Percentiles rank a stretch among this genome's conserved stretches.
Conservation (phyloP, 2,797 vertebrate species). For the Pangasius krempfi region DNA sequence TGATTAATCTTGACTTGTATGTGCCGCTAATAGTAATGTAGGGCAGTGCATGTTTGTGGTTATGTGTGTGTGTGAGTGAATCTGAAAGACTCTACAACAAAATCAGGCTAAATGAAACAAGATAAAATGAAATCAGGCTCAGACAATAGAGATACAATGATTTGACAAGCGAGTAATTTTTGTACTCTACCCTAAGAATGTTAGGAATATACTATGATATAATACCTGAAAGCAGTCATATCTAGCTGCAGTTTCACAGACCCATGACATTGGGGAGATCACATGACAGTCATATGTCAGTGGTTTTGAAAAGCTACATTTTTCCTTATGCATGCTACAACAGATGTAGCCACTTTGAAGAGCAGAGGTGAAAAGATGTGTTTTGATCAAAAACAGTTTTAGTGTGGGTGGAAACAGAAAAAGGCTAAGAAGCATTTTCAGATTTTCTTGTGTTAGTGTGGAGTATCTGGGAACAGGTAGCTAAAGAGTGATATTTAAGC, state of each 20-base stretch:
- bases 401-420: not conserved
- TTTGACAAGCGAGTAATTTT: not conserved
- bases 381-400: not conserved
- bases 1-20: constrained; percentile 2
- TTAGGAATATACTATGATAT: not conserved
- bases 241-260: not conserved
- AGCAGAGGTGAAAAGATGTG: not conserved
- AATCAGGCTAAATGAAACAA: too few species aligned
- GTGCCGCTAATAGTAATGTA: not conserved
- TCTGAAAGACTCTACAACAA: not conserved
- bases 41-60: not conserved
- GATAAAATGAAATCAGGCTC: not conserved
- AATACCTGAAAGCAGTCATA: not conserved
- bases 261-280: not conserved
- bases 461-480: not conserved
- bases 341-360: not conserved
- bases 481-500: not conserved
- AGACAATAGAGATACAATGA: not conserved
- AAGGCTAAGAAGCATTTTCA: not conserved
- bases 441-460: not conserved
- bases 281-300: not conserved
- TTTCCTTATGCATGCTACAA: not conserved
- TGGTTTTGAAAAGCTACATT: not conserved
- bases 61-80: not conserved
- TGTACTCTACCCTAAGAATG: not conserved